Base-by-base conservation (phyloP, 2,113 vertebrate species). In the Capricornis sumatraensis region DNA sequence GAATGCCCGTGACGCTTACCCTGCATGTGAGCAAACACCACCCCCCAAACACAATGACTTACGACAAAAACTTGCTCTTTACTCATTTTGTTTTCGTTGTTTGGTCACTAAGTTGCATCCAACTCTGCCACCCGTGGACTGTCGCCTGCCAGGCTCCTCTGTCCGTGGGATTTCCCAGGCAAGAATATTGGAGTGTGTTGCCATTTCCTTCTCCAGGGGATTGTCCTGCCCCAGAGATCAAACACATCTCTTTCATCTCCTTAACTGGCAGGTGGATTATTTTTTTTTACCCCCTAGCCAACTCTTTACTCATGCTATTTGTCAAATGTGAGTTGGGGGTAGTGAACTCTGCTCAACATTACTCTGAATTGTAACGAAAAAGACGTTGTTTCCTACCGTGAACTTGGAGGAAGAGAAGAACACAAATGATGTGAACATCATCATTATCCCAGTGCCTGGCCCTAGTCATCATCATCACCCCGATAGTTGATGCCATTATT, bases 81-180 rank as follows among this genome's bases (percentile, higher is more conserved):
- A 1, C 45, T 45, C 47, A 4, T 0, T 1, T 3, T 21, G 0
- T 2, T 1, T 2, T 2, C 6, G 0, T 25, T 74, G 36, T 43
- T 40, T 27, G 3, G 23, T 43, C 36, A 0, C 71, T 25, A 76
- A 23, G 71, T 27, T 43, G 12, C 2, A 1, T 27, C 71, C 71
- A 43, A 76, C 71, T 25, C 25, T 43, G 23, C 6, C 6, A 43
- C 71, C 71, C 71, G 1, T 43, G 36, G 23, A 27, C 67, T 74
- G 1, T 6, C 3, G 36, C 36, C 36, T 0, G 3, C 71, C 71
- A 76, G 71, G 10, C 71, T 76, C 21, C 71, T 76, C 71, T 27
- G 36, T 14, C 71, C 36, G 2, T 27, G 23, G 5, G 3, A 14
- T 43, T 43, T 76, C 71, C 36, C 36, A 27, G 71, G 71, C 71